Percentiles rank a stretch among this genome's conserved stretches.
Evolutionary conservation across 2,888 invertebrate genomes (phyloP).

Genomic region (Tachina grossa): DNA sequence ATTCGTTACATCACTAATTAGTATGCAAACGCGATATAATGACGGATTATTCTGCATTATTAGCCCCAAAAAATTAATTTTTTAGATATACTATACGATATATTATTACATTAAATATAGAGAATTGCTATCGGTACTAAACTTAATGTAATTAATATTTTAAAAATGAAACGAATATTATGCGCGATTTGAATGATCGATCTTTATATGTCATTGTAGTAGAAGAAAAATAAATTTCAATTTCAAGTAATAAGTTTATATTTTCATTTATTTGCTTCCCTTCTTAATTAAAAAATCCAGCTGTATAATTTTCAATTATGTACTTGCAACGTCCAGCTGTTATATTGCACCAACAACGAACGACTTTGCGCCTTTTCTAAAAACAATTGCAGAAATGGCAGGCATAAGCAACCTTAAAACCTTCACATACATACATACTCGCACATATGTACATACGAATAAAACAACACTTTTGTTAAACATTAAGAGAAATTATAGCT

Average conservation of each 20-base stretch:
- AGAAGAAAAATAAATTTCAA: too few species aligned
- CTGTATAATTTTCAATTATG: conserved; percentile 17
- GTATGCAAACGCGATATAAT: too few species aligned
- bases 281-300: conserved; percentile 14
- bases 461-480: conserved; percentile 25
- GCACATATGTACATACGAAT: neutral
- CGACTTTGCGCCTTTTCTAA: neutral
- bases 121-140: too few species aligned
- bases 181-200: too few species aligned
- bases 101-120: too few species aligned
- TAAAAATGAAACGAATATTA: too few species aligned
- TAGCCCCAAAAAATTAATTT: too few species aligned
- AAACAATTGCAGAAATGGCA: neutral
- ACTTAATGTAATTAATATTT: too few species aligned
- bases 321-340: neutral
- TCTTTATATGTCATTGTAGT: too few species aligned
- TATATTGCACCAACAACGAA: neutral
- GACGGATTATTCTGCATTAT: too few species aligned
- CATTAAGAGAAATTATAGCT: neutral
- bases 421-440: neutral
- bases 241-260: neutral
- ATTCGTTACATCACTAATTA: too few species aligned
- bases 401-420: neutral
- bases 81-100: too few species aligned
- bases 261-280: neutral